Percentiles rank a stretch among this genome's conserved stretches.
Evolutionary conservation across 1,140 invertebrate genomes (phyloP).

Genomic region (Phenacoccus solenopsis): DNA sequence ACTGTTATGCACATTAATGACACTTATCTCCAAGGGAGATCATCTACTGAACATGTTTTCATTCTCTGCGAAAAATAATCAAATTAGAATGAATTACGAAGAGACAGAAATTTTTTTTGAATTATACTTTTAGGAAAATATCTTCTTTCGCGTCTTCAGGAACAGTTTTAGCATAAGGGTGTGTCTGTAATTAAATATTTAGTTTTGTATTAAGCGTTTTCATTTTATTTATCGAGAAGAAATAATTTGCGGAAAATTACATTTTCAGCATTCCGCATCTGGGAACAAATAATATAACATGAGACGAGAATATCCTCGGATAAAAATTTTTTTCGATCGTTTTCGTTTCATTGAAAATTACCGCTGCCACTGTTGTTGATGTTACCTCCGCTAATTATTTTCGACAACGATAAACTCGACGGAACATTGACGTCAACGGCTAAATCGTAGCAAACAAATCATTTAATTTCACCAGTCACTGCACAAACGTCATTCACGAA

Average conservation of each 20-base stretch:
- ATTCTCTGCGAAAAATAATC: constrained; percentile 34
- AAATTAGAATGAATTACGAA: neutral
- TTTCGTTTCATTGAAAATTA: neutral
- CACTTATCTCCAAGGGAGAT: constrained; percentile 72
- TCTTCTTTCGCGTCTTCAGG: constrained; percentile 18
- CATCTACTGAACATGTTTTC: constrained; percentile 64
- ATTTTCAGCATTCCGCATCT: constrained; percentile 59
- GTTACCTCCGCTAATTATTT: neutral
- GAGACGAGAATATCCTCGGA: constrained; percentile 57
- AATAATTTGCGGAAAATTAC: constrained; percentile 32
- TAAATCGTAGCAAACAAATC: neutral
- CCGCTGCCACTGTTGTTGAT: neutral
- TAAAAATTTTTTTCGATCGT: constrained; percentile 35
- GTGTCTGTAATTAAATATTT: constrained; percentile 30
- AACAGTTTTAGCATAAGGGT: constrained; percentile 31
- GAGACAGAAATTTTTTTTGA: too few relatives aligned
- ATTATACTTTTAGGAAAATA: constrained; percentile 11
- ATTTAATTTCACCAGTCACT: neutral
- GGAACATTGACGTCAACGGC: neutral
- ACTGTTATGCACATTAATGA: constrained; percentile 62
- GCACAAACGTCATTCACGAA: neutral
- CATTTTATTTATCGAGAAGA: constrained; percentile 5
- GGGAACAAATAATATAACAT: constrained; percentile 80
- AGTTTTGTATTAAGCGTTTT: neutral
- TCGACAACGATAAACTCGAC: neutral